Conservation (phyloP, 1,140 invertebrate genomes). For the Carposina sasakii region DNA sequence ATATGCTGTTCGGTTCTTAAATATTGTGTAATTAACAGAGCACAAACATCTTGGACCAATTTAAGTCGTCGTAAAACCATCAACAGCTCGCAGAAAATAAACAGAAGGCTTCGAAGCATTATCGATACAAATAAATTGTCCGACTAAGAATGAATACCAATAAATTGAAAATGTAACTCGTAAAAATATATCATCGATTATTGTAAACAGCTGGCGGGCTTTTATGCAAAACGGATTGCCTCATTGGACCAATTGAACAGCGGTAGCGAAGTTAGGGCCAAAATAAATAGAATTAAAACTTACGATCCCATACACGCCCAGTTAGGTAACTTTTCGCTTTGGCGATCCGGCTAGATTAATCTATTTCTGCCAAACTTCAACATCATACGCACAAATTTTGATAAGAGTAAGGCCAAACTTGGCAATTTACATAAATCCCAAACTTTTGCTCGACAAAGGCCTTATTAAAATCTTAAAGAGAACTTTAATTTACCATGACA, state of each 20-base stretch:
- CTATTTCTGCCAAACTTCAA: too few species aligned
- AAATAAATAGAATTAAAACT: slow-evolving; percentile 53
- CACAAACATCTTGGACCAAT: slow-evolving; percentile 26
- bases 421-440: slow-evolving; percentile 52
- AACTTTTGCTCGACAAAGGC: slow-evolving; percentile 55
- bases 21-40: slow-evolving; percentile 33
- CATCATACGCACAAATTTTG: too few species aligned
- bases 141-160: slow-evolving; percentile 58
- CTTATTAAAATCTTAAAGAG: slow-evolving; percentile 62
- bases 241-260: slow-evolving; percentile 58
- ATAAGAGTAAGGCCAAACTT: too few species aligned
- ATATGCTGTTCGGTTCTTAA: not conserved
- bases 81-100: slow-evolving; percentile 47
- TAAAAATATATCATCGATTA: slow-evolving; percentile 69
- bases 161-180: slow-evolving; percentile 68
- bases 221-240: slow-evolving; percentile 59
- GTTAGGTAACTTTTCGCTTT: too few species aligned
- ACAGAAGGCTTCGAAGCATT: slow-evolving; percentile 63
- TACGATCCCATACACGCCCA: too few species aligned
- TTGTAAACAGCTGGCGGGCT: slow-evolving; percentile 69
- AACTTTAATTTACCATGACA: slow-evolving; percentile 60
- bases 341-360: too few species aligned
- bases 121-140: slow-evolving; percentile 66
- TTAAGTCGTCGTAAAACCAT: slow-evolving; percentile 48
- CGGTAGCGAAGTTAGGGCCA: slow-evolving; percentile 54